A percentile compares a stretch with the other conserved stretches of the same genome.
phyloP scores from a whole-genome alignment of 2,113 vertebrate species.

The Rhadina sibilatrix region DNA sequence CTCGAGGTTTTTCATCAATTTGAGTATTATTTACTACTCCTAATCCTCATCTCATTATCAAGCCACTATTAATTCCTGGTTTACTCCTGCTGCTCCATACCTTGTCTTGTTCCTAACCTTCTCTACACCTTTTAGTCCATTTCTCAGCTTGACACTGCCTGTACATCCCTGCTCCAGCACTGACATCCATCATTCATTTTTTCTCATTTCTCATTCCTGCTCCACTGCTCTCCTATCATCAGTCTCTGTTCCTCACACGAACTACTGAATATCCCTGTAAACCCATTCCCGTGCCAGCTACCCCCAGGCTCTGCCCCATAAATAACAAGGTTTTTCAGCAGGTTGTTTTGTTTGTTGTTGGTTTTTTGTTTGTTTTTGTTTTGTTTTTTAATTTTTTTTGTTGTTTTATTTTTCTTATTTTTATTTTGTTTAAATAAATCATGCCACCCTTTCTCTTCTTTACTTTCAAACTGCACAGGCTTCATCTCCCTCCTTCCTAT shows the following conservation, averaged over 20 bases:
- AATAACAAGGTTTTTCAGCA: not conserved
- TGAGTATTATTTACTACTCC: not conserved
- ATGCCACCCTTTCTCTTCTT: not conserved
- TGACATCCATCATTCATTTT: not conserved
- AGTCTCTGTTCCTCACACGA: not conserved
- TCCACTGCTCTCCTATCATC: not conserved
- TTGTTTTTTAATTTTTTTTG: not conserved
- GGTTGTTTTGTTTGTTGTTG: not conserved
- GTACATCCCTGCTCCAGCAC: not conserved
- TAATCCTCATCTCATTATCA: not conserved
- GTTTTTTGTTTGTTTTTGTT: not conserved
- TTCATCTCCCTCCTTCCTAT: not conserved
- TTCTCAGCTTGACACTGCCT: not conserved
- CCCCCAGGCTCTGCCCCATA: not conserved
- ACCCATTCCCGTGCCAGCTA: not conserved
- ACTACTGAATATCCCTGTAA: not conserved
- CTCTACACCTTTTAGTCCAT: not conserved
- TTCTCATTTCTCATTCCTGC: not conserved
- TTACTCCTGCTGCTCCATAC: not conserved
- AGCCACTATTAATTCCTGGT: not conserved
- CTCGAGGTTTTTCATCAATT: not conserved
- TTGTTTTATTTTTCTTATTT: not conserved
- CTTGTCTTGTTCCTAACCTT: not conserved
- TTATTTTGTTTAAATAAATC: not conserved
- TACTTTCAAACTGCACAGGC: not conserved